phyloP scores from a whole-genome alignment of 1,140 invertebrate species.

The Drosophila mojavensis region DNA sequence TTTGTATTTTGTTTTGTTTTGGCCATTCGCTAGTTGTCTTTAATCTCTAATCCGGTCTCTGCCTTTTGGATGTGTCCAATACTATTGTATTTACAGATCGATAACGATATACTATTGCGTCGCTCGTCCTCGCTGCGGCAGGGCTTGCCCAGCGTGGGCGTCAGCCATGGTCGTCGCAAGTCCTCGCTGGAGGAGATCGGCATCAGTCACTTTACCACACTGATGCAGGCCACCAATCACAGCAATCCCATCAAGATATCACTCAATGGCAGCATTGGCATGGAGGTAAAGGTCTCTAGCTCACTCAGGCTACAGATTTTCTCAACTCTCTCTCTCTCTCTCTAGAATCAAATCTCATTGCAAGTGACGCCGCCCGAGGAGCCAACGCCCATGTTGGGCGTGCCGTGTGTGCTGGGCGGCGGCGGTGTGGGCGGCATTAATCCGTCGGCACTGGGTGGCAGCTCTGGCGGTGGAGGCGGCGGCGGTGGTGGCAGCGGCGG shows the following conservation, averaged over 20 bases:
- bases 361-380: slow-evolving; percentile 89
- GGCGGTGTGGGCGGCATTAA: slow-evolving; percentile 83
- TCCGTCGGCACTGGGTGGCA: slow-evolving; percentile 77
- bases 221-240: slow-evolving; percentile 87
- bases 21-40: slow-evolving; percentile 1
- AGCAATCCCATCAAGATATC: slow-evolving; percentile 92
- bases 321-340: slow-evolving; percentile 56
- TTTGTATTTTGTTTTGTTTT: slow-evolving; percentile 20
- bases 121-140: slow-evolving; percentile 93
- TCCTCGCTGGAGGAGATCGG: slow-evolving; percentile 94
- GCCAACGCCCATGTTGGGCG: slow-evolving; percentile 85
- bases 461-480: slow-evolving; percentile 64
- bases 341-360: slow-evolving; percentile 73
- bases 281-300: slow-evolving; percentile 88
- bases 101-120: slow-evolving; percentile 92
- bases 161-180: slow-evolving; percentile 87
- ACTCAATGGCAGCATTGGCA: slow-evolving; percentile 92
- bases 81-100: slow-evolving; percentile 75
- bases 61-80: slow-evolving; percentile 38
- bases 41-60: slow-evolving; percentile 34
- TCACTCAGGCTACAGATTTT: background rate
- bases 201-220: slow-evolving; percentile 88
- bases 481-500: slow-evolving; percentile 53
- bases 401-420: slow-evolving; percentile 84
- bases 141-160: slow-evolving; percentile 86